phyloP scores from a whole-genome alignment of 2,797 vertebrate species.

The Arctocebus calabarensis region DNA sequence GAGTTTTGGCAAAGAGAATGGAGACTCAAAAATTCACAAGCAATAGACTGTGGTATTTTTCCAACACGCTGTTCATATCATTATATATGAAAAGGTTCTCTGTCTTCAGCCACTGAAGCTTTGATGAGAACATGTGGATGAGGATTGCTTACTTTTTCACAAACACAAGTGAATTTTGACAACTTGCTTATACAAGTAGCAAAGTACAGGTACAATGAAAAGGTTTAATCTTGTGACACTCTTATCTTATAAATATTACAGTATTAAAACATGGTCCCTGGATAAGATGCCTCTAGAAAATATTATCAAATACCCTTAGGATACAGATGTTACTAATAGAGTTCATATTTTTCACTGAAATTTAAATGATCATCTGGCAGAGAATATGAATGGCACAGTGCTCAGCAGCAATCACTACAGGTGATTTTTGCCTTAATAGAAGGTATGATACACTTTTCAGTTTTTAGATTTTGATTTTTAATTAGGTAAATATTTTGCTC shows the following conservation, averaged over 20 bases:
- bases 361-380: not conserved
- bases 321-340: not conserved
- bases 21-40: conserved; percentile 4
- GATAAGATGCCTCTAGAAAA: not conserved
- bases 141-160: not conserved
- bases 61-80: not conserved
- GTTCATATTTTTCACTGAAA: conserved; percentile 9
- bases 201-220: not conserved
- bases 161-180: not conserved
- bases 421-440: not conserved
- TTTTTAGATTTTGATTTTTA: conserved; percentile 14
- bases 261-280: not conserved
- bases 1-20: conserved; percentile 18
- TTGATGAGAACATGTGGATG: not conserved
- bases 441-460: not conserved
- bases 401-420: not conserved
- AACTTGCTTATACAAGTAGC: not conserved
- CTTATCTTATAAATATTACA: not conserved
- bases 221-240: not conserved
- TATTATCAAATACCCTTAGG: not conserved
- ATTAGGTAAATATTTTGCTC: conserved; percentile 24
- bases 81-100: not conserved
- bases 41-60: not conserved
- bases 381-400: not conserved
- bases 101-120: not conserved